phyloP scores from a whole-genome alignment of 2,797 vertebrate genomes.

The Erithacus rubecula region DNA sequence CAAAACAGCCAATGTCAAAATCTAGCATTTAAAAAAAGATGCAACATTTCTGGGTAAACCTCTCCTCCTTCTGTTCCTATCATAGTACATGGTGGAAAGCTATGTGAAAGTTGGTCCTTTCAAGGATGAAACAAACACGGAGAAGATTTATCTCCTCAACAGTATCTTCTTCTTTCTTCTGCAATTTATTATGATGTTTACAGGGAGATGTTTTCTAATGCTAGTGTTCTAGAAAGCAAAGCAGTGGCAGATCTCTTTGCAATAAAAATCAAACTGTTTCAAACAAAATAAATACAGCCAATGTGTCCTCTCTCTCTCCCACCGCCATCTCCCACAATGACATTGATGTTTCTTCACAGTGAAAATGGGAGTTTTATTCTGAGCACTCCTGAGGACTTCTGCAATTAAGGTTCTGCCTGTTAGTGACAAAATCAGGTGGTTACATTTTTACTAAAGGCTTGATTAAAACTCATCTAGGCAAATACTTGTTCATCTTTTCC shows the following conservation, averaged over 20 bases:
- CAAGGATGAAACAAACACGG: not conserved
- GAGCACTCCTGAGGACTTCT: not conserved
- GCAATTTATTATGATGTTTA: not conserved
- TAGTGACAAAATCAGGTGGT: not conserved
- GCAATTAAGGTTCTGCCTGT: not conserved
- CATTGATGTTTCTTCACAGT: not conserved
- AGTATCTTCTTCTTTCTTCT: not conserved
- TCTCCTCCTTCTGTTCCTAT: not conserved
- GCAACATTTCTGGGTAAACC: not conserved
- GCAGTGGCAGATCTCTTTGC: not conserved
- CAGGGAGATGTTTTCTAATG: not conserved
- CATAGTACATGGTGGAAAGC: not conserved
- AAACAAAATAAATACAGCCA: not conserved
- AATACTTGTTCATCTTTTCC: not conserved
- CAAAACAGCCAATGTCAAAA: not conserved
- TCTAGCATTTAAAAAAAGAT: not conserved
- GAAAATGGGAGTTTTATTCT: not conserved
- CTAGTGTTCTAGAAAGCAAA: not conserved
- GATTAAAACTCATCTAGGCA: constrained; percentile 11
- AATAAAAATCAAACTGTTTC: not conserved
- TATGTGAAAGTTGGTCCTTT: not conserved
- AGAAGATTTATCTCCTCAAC: not conserved
- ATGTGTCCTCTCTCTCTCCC: not conserved
- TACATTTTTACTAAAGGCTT: not conserved
- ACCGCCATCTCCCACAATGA: not conserved